Percentiles rank a stretch among this genome's conserved stretches.
These are phyloP conservation scores for Megalops cyprinoides DNA, from an alignment of 2,797 vertebrate genomes.

Conservation along the genomic window DNA sequence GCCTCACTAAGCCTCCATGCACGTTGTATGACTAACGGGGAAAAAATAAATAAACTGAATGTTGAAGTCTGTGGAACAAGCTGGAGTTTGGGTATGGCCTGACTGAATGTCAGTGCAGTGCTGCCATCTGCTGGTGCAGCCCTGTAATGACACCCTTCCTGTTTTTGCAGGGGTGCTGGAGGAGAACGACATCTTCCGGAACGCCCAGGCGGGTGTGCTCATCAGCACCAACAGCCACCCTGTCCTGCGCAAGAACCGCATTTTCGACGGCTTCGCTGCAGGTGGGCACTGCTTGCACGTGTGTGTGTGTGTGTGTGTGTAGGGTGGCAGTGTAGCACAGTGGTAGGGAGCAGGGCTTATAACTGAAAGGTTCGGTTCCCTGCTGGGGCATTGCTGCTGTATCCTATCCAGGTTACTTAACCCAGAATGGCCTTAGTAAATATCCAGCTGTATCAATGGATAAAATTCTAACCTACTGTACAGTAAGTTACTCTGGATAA, in stretches of 20 bases:
- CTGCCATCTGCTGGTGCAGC: background rate
- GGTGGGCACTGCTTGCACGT: conserved; percentile 81
- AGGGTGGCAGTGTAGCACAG: no score
- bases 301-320: no score
- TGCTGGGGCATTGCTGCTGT: no score
- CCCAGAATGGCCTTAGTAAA: no score
- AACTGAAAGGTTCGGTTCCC: no score
- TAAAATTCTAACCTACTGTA: no score
- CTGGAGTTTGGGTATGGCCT: background rate
- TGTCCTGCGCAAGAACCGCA: conserved; percentile 94
- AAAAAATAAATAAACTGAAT: background rate
- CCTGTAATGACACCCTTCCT: background rate
- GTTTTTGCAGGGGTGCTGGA: conserved; percentile 88
- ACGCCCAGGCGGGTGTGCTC: conserved; percentile 97
- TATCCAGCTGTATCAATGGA: no score
- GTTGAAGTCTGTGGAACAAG: no score
- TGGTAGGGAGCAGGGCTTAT: no score
- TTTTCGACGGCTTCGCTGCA: conserved; percentile 99
- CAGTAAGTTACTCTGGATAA: no score
- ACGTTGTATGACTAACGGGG: background rate
- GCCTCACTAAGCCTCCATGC: background rate
- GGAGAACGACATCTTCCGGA: conserved; percentile 99
- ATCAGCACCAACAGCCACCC: conserved; percentile 99
- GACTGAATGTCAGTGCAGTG: background rate
- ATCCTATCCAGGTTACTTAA: no score